Evolutionary conservation across 1,140 invertebrate genomes (phyloP), one percentile per base, ranked within the genome.

Genomic region (Leptinotarsa lineolata): DNA sequence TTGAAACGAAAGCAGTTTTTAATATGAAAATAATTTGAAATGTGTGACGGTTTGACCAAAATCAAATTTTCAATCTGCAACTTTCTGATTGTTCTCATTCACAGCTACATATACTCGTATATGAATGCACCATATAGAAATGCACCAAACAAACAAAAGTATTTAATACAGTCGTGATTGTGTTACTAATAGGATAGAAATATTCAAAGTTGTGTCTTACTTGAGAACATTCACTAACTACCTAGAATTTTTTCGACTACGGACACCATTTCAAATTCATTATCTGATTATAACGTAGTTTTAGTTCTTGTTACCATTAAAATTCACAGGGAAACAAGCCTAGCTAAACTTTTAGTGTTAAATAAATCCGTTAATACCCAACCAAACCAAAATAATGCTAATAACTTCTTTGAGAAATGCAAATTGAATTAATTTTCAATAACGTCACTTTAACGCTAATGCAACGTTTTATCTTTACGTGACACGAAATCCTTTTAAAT

Each of bases 401-500:
- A 54, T 54, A 18, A 54, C 15, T 54, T 3, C 48, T 54, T 54
- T 18, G 48, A n/a, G n/a, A 18, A 54, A 54, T 54, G 48, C 48
- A 54, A 54, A 54, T 54, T 18, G 48, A 54, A 54, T 54, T 54
- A 18, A 54, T 54, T 54, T 54, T 18, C 48, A 54, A 54, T 54
- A 54, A 54, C n/a, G 15, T 54, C 48, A 54, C 48, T 54, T 54
- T 54, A 15, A 54, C 15, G 48, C 48, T 54, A 54, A 54, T 54
- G 48, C 48, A 54, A 54, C 15, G 48, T 54, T 54, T 54, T 54
- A 54, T 54, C 48, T 54, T 54, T 54, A 54, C 48, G 48, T 54
- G 48, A 54, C 48, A 54, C 48, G 48, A 54, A 54, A 54, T 54
- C 22, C 63, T 24, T 65, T 65, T 65, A 21, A 65, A 65, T 22